These are phyloP conservation scores for Drosophila algonquin DNA, from an alignment of 2,888 invertebrate species.

Conservation along the genomic window DNA sequence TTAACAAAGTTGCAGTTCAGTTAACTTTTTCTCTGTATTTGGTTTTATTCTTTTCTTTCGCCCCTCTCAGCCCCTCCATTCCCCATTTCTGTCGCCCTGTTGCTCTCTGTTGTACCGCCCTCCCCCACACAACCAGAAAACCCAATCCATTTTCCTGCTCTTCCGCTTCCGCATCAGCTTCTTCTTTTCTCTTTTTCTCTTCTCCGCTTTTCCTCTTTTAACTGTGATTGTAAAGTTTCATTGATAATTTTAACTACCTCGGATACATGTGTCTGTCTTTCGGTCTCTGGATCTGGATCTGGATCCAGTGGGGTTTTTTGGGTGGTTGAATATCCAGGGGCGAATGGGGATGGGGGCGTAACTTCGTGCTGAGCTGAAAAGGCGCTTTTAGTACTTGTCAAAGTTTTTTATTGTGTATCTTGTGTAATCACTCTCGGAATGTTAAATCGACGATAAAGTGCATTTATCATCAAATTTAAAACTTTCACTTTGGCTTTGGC, in stretches of 20 bases:
- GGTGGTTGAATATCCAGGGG: background rate
- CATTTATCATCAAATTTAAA: background rate
- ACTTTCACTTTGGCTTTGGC: background rate
- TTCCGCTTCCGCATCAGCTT: background rate
- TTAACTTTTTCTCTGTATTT: constrained; percentile 59
- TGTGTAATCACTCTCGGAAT: constrained; percentile 3
- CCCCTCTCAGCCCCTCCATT: too few species aligned
- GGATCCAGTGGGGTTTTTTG: background rate
- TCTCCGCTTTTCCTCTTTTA: constrained; percentile 10
- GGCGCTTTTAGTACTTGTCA: constrained; percentile 63
- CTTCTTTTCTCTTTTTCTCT: constrained; percentile 18
- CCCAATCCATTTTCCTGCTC: background rate
- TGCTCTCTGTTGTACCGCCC: background rate
- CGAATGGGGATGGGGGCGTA: background rate
- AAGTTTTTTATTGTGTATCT: constrained; percentile 51
- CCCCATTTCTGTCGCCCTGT: too few species aligned
- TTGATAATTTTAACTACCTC: constrained; percentile 75
- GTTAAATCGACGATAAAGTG: constrained; percentile 4
- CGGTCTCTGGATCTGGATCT: background rate
- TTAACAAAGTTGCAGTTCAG: constrained; percentile 66
- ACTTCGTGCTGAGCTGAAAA: constrained; percentile 57
- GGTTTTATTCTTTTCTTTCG: constrained; percentile 10
- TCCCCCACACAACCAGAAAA: background rate
- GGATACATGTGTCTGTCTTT: constrained; percentile 37
- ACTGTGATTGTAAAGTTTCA: constrained; percentile 73